Base-by-base conservation (phyloP, 2,888 invertebrate genomes). In the Drosophila melanocephala region DNA sequence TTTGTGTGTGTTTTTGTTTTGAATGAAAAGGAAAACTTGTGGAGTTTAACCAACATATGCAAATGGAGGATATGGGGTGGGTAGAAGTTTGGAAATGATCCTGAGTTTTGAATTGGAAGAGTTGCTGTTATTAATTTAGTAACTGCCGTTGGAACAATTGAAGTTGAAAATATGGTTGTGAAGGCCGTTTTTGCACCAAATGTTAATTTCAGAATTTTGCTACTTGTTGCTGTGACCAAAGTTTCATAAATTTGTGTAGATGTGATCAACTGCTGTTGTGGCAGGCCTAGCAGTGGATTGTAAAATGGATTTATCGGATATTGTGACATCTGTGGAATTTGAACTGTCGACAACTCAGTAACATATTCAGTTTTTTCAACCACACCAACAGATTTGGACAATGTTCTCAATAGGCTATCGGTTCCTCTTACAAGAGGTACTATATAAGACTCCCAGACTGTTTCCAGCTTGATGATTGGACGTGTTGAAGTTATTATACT, bases 171-270 rank as follows among this genome's bases (percentile, higher is more conserved):
- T 70, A 98, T 94, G 2, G 97, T 98, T 10, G 98, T 98, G 92
- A 96, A 97, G 0, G 97, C 96, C 0, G 97, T 97, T 93, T 97
- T 97, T 39, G 98, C 97, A n/a, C 98, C 97, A 92, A 98, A 98
- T 16, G 97, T 97, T 81, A 98, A 94, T 93, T 97, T 97, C 75
- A 98, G 94, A 61, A 97, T 94, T 94, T 97, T 96, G 84, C 97
- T 97, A 76, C 96, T 95, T 0, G 97, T 97, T 79, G 96, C 95
- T 1, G 96, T 96, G 19, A 97, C 95, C 84, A 96, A 94, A 0
- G 97, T 97, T 89, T 96, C 97, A 71, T 96, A 95, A 32, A 97
- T 95, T n/a, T 97, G 94, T 0, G 97, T 97, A 0, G 97, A 96
- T 14, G 97, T 97, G 33, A 96, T 96, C 92, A 96, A 96, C 84